Evolutionary conservation across 2,797 vertebrate genomes (phyloP).

Genomic region (Liparis tanakae): DNA sequence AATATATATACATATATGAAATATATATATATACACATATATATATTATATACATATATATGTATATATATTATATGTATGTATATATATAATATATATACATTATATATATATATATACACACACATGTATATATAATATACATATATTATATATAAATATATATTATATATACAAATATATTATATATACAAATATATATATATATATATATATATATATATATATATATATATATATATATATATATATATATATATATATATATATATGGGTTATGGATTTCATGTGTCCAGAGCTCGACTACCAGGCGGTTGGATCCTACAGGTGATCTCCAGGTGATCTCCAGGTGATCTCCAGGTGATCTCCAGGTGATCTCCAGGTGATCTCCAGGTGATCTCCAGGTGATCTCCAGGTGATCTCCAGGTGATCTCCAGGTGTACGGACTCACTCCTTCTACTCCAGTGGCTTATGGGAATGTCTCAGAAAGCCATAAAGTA

Average conservation of each 20-base stretch:
- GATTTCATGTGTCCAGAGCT: background rate
- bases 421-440: no score
- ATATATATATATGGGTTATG: background rate
- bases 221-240: background rate
- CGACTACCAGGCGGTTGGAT: background rate
- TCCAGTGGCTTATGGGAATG: constrained; percentile 61
- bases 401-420: no score
- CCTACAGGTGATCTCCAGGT: background rate
- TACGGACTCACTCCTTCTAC: background rate
- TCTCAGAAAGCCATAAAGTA: constrained; percentile 48
- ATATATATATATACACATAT: background rate
- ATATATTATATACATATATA: no score
- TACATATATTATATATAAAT: no score
- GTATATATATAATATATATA: no score
- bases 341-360: no score
- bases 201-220: background rate
- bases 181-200: no score
- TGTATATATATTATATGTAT: no score
- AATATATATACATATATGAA: background rate
- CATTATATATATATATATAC: background rate
- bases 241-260: no score
- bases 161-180: background rate
- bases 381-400: no score
- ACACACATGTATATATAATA: no score
- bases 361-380: no score